Evolutionary conservation across 1,140 invertebrate genomes (phyloP), one percentile per base, ranked within the genome.

Genomic region (Meloidogyne chitwoodi): DNA sequence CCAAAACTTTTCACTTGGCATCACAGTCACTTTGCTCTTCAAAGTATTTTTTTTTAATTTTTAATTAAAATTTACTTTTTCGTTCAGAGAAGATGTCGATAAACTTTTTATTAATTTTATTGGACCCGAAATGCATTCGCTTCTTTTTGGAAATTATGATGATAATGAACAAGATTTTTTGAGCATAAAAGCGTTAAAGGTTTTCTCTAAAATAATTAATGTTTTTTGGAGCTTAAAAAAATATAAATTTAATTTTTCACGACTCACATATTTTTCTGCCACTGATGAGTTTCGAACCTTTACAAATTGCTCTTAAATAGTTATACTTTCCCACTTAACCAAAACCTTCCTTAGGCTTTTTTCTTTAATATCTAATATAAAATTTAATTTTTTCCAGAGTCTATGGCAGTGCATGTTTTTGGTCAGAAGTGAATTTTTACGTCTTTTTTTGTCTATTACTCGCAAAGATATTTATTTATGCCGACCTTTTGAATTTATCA

Each of bases 351-450:
- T 34, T 34, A 10, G 31, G 31, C 10, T 34, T n/a, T n/a, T n/a
- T n/a, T n/a, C n/a, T n/a, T n/a, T n/a, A n/a, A n/a, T n/a, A n/a
- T n/a, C n/a, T n/a, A n/a, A n/a, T n/a, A n/a, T n/a, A n/a, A n/a
- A n/a, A n/a, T 41, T 41, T 19, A 41, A 29, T 29, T 64, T 22
- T 68, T 76, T 77, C 14, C 31, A 76, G 74, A 77, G 27, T 63
- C 61, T 65, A 3, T 77, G 76, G 73, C 76, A 77, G 62, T 77
- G 41, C 48, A 65, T 61, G 26, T 77, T 77, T 63, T 65, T 77
- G 6, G 76, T 77, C 22, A 74, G 76, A 41, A 77, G 76, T 26
- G 76, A 77, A 68, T 77, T 77, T 22, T 41, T 77, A 16, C 76
- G 76, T 38, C 34, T 78, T 11, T 72, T 65, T 22, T 27, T 76